Conservation (phyloP, 1,140 invertebrate species). For the Limonius californicus region DNA sequence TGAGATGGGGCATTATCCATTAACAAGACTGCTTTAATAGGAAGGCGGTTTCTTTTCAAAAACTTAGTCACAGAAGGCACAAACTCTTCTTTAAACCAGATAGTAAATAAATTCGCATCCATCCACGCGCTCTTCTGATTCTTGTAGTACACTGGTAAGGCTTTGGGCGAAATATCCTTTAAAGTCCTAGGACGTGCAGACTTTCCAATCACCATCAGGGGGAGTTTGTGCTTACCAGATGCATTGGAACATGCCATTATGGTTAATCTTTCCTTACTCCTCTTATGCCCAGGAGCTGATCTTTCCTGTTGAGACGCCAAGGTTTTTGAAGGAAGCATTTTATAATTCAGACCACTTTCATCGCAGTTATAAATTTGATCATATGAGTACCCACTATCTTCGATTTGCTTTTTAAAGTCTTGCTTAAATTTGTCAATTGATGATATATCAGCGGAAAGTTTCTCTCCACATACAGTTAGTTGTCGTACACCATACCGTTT, state of each 20-base stretch:
- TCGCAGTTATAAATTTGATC: slow-evolving; percentile 12
- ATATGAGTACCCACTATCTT: neutral
- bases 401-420: slow-evolving; percentile 1
- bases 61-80: slow-evolving; percentile 17
- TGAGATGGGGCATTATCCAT: too few relatives aligned
- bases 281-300: slow-evolving; percentile 40
- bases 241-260: slow-evolving; percentile 45
- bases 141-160: neutral
- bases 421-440: neutral
- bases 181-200: neutral
- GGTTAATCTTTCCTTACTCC: slow-evolving; percentile 42
- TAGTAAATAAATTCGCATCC: slow-evolving; percentile 19
- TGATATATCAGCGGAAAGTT: slow-evolving; percentile 13
- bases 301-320: slow-evolving; percentile 41
- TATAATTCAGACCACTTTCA: slow-evolving; percentile 43
- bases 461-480: slow-evolving; percentile 21
- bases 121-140: slow-evolving; percentile 17
- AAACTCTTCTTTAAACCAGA: slow-evolving; percentile 24
- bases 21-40: neutral
- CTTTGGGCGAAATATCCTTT: neutral
- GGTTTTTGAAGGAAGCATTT: slow-evolving; percentile 43
- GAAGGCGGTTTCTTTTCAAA: slow-evolving; percentile 9
- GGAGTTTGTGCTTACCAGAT: slow-evolving; percentile 40
- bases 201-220: slow-evolving; percentile 34
- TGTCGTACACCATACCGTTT: slow-evolving; percentile 19